Conservation (phyloP, 2,888 invertebrate species). For the Linyphia triangularis region DNA sequence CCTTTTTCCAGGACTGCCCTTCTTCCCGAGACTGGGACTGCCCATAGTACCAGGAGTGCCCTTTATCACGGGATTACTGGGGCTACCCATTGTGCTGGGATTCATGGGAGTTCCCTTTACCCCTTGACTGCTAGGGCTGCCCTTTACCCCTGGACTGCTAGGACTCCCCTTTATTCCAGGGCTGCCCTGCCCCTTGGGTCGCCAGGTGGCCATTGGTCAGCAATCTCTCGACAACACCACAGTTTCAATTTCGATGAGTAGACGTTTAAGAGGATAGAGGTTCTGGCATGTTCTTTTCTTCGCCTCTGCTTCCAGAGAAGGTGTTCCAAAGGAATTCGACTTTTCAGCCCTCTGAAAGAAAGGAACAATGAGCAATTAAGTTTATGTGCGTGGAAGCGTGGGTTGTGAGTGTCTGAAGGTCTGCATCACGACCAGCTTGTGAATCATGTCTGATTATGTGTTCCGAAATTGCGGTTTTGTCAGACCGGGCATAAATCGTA, state of each 20-base stretch:
- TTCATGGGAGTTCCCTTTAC: too few species aligned
- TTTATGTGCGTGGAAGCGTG: not conserved
- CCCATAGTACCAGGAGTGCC: too few species aligned
- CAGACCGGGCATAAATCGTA: not conserved
- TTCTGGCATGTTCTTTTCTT: slow-evolving; percentile 16
- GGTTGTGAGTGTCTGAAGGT: not conserved
- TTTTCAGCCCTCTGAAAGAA: slow-evolving; percentile 3
- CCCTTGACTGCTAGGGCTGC: too few species aligned
- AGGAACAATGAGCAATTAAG: slow-evolving; percentile 33
- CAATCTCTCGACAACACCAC: not conserved
- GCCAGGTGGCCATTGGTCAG: slow-evolving; percentile 48
- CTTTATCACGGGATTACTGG: too few species aligned
- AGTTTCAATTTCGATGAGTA: too few species aligned
- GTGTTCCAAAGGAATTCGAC: not conserved
- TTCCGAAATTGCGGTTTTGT: not conserved
- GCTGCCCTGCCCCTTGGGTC: slow-evolving; percentile 23
- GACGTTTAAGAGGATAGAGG: not conserved
- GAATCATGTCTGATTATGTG: not conserved
- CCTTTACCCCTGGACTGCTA: not conserved
- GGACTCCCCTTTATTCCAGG: not conserved
- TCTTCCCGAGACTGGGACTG: not conserved
- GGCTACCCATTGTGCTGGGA: too few species aligned
- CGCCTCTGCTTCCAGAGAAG: not conserved
- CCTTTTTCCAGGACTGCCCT: not conserved
- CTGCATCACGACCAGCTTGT: not conserved